These are phyloP conservation scores for Antechinus stuartii DNA, from an alignment of 2,113 vertebrate species.

Conservation along the genomic window DNA sequence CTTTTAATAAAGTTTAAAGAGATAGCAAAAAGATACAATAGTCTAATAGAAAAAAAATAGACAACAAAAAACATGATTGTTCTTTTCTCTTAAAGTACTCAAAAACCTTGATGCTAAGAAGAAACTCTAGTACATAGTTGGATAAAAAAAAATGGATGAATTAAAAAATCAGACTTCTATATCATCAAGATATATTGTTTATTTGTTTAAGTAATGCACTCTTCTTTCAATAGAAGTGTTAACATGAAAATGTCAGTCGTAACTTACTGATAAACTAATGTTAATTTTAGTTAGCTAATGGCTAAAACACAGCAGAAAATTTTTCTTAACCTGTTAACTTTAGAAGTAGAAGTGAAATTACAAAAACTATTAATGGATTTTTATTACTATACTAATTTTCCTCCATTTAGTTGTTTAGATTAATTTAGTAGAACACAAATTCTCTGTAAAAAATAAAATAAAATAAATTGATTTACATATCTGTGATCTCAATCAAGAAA, in stretches of 20 bases:
- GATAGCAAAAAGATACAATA: conserved; percentile 78
- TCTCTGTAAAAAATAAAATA: neutral
- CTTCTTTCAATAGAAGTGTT: neutral
- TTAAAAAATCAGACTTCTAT: neutral
- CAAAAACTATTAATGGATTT: neutral
- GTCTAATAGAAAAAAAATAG: conserved; percentile 74
- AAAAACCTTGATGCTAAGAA: conserved; percentile 67
- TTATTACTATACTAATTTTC: neutral
- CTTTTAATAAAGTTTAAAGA: conserved; percentile 72
- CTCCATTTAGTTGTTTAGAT: neutral
- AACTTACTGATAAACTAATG: neutral
- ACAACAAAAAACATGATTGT: conserved; percentile 77
- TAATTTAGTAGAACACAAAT: neutral
- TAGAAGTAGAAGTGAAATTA: neutral
- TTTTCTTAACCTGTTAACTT: neutral
- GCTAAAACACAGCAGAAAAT: neutral
- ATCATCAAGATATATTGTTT: neutral
- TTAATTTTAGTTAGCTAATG: neutral
- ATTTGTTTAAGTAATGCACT: neutral
- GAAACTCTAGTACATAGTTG: neutral
- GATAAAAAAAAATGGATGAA: neutral
- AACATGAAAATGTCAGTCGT: neutral
- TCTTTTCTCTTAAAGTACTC: conserved; percentile 66
- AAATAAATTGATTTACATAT: neutral
- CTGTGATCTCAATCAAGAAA: neutral